phyloP scores from a whole-genome alignment of 2,113 vertebrate genomes.

The Mustela nigripes region DNA sequence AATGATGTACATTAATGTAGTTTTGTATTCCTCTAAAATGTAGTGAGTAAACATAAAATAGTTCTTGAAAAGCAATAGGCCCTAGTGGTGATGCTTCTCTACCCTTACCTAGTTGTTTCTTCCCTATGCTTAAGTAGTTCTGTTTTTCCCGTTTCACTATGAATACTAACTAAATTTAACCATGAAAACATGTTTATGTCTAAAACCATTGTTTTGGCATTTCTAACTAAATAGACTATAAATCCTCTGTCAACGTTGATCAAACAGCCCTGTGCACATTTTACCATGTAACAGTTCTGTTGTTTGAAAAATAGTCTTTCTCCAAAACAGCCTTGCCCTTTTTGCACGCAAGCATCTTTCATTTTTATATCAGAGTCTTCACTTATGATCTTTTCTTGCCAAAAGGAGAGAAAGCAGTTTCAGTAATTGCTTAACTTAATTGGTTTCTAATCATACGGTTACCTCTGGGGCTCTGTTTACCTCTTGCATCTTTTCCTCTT shows the following conservation, averaged over 20 bases:
- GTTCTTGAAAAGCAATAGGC: conserved; percentile 57
- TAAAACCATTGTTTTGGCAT: conserved; percentile 60
- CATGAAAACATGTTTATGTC: conserved; percentile 50
- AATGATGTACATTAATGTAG: conserved; percentile 21
- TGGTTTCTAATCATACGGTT: conserved; percentile 82
- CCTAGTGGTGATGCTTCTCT: conserved; percentile 61
- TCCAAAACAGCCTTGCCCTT: conserved; percentile 60
- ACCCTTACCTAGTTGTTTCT: conserved; percentile 58
- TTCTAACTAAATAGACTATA: conserved; percentile 68
- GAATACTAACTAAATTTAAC: conserved; percentile 70
- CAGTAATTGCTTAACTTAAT: conserved; percentile 81
- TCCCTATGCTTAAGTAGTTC: conserved; percentile 51
- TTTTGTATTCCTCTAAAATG: conserved; percentile 61
- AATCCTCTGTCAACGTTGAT: conserved; percentile 14
- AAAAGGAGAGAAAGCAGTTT: conserved; percentile 75
- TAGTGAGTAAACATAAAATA: conserved; percentile 53
- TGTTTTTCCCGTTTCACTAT: conserved; percentile 22
- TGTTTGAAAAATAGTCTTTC: conserved; percentile 57
- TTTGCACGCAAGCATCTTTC: conserved; percentile 76
- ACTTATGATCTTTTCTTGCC: conserved; percentile 74
- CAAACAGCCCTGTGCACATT: conserved; percentile 53
- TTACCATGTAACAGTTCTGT: conserved; percentile 55
- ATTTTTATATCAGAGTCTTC: conserved; percentile 74
- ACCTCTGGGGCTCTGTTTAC: conserved; percentile 77
- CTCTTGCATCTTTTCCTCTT: conserved; percentile 75